Evolutionary conservation across 2,113 vertebrate genomes (phyloP).

Genomic region (Cheirogaleus medius): DNA sequence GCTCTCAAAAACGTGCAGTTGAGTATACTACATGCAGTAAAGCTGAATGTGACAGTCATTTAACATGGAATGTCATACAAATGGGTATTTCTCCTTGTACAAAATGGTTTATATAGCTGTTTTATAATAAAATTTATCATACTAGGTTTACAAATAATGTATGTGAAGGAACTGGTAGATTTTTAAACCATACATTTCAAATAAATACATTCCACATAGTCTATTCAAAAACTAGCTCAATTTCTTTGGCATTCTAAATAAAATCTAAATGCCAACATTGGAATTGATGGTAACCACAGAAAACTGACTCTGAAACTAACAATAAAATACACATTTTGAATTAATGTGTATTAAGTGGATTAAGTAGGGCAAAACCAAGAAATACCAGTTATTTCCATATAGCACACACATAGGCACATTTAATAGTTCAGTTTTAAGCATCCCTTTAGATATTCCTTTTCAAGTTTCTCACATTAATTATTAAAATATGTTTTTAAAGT

Average conservation of each 20-base stretch:
- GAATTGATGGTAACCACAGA: constrained; percentile 87
- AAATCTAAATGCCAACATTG: constrained; percentile 92
- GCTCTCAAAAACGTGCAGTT: constrained; percentile 87
- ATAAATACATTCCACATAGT: constrained; percentile 93
- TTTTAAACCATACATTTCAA: constrained; percentile 84
- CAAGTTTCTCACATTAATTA: constrained; percentile 91
- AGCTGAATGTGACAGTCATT: constrained; percentile 89
- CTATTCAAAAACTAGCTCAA: constrained; percentile 86
- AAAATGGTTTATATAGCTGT: constrained; percentile 77
- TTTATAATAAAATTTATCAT: constrained; percentile 81
- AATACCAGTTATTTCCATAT: constrained; percentile 81
- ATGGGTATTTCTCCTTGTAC: constrained; percentile 79
- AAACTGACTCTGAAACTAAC: constrained; percentile 70
- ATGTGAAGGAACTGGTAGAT: constrained; percentile 78
- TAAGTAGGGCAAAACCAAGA: constrained; percentile 64
- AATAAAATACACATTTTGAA: constrained; percentile 63
- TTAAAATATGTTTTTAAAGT: constrained; percentile 84
- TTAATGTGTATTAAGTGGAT: constrained; percentile 74
- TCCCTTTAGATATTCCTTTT: constrained; percentile 82
- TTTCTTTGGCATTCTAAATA: constrained; percentile 88
- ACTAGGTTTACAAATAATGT: constrained; percentile 57
- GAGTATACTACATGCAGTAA: constrained; percentile 85
- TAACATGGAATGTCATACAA: constrained; percentile 84
- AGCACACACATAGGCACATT: constrained; percentile 82
- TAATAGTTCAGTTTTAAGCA: constrained; percentile 92